A percentile compares a stretch with the other conserved stretches of the same genome.
Conservation (phyloP, 2,888 invertebrate species). For the Suillia variegata region DNA sequence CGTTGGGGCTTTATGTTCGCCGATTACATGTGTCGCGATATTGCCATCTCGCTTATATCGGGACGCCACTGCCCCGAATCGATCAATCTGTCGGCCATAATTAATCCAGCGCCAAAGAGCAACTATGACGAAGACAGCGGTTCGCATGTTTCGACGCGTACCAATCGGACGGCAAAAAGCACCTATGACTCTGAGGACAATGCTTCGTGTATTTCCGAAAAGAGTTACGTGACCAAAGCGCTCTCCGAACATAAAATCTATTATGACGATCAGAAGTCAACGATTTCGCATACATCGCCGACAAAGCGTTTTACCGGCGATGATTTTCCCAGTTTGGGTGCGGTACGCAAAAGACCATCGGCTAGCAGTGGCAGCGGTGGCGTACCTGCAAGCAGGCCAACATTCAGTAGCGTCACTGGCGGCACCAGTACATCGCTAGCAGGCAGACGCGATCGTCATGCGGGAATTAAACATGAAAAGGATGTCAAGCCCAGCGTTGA, state of each 20-base stretch:
- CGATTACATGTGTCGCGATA: conserved; percentile 61
- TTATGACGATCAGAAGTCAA: conserved; percentile 36
- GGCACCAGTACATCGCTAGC: not conserved
- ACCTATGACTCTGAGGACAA: conserved; percentile 24
- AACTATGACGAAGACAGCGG: not conserved
- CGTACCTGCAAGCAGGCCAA: not conserved
- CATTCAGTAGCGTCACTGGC: no score
- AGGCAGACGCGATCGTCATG: not conserved
- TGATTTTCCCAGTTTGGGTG: conserved; percentile 27
- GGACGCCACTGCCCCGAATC: conserved; percentile 60
- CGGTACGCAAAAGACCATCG: conserved; percentile 11
- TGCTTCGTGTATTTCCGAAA: conserved; percentile 33
- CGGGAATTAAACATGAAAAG: no score
- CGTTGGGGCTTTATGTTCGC: conserved; percentile 62
- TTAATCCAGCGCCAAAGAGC: conserved; percentile 21
- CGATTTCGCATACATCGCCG: conserved; percentile 22
- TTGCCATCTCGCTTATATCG: conserved; percentile 56
- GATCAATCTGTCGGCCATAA: conserved; percentile 29
- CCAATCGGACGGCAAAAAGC: conserved; percentile 21
- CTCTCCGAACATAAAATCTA: conserved; percentile 35
- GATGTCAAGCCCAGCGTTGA: conserved; percentile 13
- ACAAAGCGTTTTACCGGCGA: conserved; percentile 11
- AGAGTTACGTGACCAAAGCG: conserved; percentile 34
- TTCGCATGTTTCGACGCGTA: not conserved
- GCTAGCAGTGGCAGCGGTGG: not conserved